Evolutionary conservation across 2,797 vertebrate species (phyloP), one percentile per base, ranked within the genome.

Genomic region (Agapornis canus): DNA sequence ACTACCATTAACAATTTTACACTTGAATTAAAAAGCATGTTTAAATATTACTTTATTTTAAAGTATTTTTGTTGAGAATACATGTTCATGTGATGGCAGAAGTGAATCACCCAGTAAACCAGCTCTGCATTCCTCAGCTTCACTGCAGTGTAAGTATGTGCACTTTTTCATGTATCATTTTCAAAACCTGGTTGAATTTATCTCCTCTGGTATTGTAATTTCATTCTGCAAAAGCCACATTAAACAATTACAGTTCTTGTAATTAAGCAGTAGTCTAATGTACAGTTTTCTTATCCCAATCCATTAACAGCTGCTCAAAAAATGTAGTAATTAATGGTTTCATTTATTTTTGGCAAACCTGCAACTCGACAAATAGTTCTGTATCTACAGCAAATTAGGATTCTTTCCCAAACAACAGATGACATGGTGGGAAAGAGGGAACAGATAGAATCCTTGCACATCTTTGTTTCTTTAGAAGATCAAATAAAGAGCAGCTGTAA

Each of bases 271-370:
- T 82, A 96, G 94, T 86, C 93, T 97, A 97, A 98, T 97, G 95
- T 96, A 97, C 89, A 96, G 93, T 97, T 97, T 97, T 93, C 86
- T 93, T 95, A 96, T 82, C 86, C 96, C 96, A 95, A 90, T 97
- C 96, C 97, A 98, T 98, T 98, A 98, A 97, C 97, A 98, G 98
- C 97, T 98, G 98, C 97, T 98, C 97, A 97, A 97, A 97, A 98
- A 98, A 97, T 96, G 86, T 94, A 97, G 97, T 98, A 97, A 97
- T 98, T 98, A 98, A 98, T 98, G 98, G 97, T 98, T 98, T 98
- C 97, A 98, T 98, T 98, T 98, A 98, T 97, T 98, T 98, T 97
- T 98, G 98, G 98, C 98, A 98, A 98, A 98, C 93, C 89, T 94
- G 95, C 88, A 97, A 96, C 94, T 94, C 95, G 21, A 98, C 97